A percentile compares a stretch with the other conserved stretches of the same genome.
Conservation (phyloP, 2,113 vertebrate genomes). For the Cricetomys ansorgei region DNA sequence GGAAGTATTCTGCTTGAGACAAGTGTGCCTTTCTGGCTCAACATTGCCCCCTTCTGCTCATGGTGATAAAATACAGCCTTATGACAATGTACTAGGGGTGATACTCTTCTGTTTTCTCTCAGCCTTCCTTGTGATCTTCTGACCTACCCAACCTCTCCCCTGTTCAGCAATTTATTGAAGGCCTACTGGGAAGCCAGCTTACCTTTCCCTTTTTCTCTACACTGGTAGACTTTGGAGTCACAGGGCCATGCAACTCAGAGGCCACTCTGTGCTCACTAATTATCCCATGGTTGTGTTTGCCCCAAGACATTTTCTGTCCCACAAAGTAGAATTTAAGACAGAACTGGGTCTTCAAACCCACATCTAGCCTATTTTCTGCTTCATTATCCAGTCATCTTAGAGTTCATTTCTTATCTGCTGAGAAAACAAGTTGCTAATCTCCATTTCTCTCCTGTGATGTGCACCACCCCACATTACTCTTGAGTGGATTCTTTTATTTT, state of each 20-base stretch:
- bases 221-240: background rate
- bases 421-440: background rate
- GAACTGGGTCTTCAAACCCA: background rate
- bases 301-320: background rate
- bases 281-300: too few relatives aligned
- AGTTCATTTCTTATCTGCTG: background rate
- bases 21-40: background rate
- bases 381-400: accelerated
- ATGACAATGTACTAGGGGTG: background rate
- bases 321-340: too few relatives aligned
- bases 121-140: background rate
- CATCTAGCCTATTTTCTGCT: too few relatives aligned
- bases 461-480: too few relatives aligned
- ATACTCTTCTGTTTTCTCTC: background rate
- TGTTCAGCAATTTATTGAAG: background rate
- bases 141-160: background rate
- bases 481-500: background rate
- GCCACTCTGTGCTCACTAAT: background rate
- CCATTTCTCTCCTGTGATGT: background rate
- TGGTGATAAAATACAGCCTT: background rate
- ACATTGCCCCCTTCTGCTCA: background rate
- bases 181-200: background rate
- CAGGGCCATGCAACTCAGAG: background rate
- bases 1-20: background rate
- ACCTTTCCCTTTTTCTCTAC: background rate